Evolutionary conservation across 2,113 vertebrate species (phyloP).

Genomic region (Cathartes aura): DNA sequence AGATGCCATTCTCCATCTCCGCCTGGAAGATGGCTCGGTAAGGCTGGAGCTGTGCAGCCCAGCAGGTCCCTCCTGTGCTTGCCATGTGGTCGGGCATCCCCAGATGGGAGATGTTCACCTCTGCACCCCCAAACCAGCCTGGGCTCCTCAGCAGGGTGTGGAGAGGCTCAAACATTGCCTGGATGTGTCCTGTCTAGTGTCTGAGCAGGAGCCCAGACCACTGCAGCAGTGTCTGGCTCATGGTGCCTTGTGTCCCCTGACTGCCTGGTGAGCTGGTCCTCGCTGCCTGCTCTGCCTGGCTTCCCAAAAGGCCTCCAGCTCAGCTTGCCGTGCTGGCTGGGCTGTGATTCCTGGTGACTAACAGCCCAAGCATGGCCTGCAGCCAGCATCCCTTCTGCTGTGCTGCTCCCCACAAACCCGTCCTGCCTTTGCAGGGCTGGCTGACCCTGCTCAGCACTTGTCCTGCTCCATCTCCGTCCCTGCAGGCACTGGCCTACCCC

Average conservation of each 20-base stretch:
- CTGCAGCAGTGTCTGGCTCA: fast-evolving
- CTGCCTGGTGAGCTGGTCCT: background rate
- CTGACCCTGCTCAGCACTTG: fast-evolving
- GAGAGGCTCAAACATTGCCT: background rate
- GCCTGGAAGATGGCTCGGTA: constrained; percentile 76
- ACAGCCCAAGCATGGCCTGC: background rate
- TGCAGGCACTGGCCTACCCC: constrained; percentile 56
- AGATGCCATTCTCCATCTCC: constrained; percentile 61
- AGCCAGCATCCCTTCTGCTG: background rate
- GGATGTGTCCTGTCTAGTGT: background rate
- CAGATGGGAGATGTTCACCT: background rate
- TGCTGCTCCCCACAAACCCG: background rate
- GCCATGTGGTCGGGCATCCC: fast-evolving
- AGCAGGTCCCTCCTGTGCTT: background rate
- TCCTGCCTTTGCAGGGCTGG: fast-evolving
- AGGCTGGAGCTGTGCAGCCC: background rate
- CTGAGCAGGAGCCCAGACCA: background rate
- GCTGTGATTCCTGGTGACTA: background rate
- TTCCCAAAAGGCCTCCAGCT: background rate
- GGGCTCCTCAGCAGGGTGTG: background rate
- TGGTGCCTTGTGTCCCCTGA: fast-evolving
- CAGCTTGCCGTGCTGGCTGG: fast-evolving
- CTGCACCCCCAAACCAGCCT: background rate
- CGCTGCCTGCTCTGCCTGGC: background rate
- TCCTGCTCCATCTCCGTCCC: background rate